Percentiles rank a stretch among this genome's conserved stretches.
Conservation (phyloP, 2,888 invertebrate genomes). For the Drosophila melanosoma region DNA sequence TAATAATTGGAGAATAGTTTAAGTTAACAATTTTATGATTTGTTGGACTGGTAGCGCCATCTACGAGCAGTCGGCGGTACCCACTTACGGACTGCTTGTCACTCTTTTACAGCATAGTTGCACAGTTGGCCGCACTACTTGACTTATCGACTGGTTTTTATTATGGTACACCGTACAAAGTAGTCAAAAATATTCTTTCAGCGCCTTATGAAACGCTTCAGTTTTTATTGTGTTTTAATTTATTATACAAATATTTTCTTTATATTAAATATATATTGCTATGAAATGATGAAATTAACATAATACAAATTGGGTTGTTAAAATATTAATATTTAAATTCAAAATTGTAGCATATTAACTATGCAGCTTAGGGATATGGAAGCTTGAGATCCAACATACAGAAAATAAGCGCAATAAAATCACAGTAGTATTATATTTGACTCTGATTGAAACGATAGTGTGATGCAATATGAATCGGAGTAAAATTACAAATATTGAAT, state of each 20-base stretch:
- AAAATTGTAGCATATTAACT: not conserved
- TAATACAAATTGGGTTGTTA: too few relatives aligned
- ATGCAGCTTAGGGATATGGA: not conserved
- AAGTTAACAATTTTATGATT: not conserved
- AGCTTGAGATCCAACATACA: not conserved
- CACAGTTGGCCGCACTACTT: not conserved
- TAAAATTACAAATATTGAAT: not conserved
- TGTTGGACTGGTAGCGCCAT: slow-evolving; percentile 1
- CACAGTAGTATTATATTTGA: not conserved
- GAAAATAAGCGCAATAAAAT: not conserved
- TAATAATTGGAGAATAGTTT: not conserved
- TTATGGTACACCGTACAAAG: not conserved
- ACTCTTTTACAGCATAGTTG: not conserved
- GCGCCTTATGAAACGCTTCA: not conserved
- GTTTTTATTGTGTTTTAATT: not conserved
- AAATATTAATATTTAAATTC: too few relatives aligned
- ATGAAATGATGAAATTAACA: too few relatives aligned
- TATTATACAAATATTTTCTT: too few relatives aligned
- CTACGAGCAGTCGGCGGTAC: not conserved
- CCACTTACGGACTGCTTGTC: not conserved
- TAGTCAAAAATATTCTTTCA: not conserved
- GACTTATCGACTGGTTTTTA: not conserved
- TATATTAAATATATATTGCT: too few relatives aligned
- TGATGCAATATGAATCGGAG: not conserved
- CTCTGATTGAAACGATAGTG: slow-evolving; percentile 3